Evolutionary conservation across 2,797 vertebrate genomes (phyloP).

Genomic region (Falco columbarius): DNA sequence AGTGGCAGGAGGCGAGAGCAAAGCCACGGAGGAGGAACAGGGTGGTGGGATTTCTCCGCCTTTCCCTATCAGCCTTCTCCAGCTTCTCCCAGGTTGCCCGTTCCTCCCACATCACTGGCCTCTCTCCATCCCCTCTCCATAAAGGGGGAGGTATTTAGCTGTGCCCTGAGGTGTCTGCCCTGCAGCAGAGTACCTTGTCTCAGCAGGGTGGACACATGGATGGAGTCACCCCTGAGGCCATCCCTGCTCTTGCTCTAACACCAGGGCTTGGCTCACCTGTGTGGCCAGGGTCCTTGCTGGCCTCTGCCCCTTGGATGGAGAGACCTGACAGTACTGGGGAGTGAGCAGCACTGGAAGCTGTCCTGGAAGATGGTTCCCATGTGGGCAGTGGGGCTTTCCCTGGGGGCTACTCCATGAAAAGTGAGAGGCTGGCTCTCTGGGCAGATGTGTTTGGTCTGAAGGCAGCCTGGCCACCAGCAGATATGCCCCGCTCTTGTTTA

Average conservation of each 20-base stretch:
- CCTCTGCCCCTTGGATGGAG: background rate
- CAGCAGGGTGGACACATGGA: background rate
- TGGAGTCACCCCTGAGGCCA: accelerated
- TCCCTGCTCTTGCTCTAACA: background rate
- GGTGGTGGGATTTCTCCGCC: background rate
- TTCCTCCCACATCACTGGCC: background rate
- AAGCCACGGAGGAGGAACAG: background rate
- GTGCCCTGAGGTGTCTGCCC: background rate
- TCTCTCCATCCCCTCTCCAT: background rate
- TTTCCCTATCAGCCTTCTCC: background rate
- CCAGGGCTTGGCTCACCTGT: background rate
- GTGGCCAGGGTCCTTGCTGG: background rate
- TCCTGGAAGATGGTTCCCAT: background rate
- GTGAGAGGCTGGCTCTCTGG: background rate
- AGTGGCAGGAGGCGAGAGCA: background rate
- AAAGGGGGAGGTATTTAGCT: background rate
- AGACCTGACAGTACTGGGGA: background rate
- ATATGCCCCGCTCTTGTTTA: background rate
- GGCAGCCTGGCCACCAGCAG: background rate
- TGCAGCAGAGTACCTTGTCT: background rate
- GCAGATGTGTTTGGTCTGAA: background rate
- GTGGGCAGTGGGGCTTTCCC: background rate
- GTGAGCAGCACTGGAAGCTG: background rate
- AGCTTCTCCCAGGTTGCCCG: background rate
- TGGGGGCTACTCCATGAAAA: background rate